Evolutionary conservation across 2,113 vertebrate species (phyloP).

Genomic region (Genyomyrus donnyi): DNA sequence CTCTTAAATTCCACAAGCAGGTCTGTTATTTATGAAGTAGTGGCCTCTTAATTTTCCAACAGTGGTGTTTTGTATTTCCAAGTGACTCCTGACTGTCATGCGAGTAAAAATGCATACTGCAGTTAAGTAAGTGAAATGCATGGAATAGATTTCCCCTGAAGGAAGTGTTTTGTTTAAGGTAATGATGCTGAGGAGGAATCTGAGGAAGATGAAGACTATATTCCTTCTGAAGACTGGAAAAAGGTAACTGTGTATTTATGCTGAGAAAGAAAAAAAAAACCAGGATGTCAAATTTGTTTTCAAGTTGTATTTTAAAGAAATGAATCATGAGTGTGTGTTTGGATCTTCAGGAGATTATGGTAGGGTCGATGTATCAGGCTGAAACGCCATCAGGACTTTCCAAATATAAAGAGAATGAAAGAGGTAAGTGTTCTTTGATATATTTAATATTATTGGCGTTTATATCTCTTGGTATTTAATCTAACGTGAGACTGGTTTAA

Average conservation of each 20-base stretch:
- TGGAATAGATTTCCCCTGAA: neutral
- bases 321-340: neutral
- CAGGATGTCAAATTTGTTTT: neutral
- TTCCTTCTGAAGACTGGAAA: slow-evolving; percentile 98
- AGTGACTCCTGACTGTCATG: neutral
- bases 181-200: slow-evolving; percentile 90
- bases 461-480: neutral
- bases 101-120: neutral
- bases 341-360: slow-evolving; percentile 88
- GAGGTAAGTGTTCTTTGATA: slow-evolving; percentile 62
- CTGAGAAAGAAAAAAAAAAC: neutral
- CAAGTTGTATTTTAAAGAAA: neutral
- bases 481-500: neutral
- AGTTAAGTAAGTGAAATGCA: neutral
- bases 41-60: neutral
- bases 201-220: slow-evolving; percentile 96
- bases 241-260: slow-evolving; percentile 65
- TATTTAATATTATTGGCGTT: neutral
- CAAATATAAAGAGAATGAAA: slow-evolving; percentile 92
- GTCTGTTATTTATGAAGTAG: neutral
- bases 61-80: neutral
- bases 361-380: slow-evolving; percentile 97
- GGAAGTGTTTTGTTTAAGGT: slow-evolving; percentile 48
- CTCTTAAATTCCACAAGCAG: neutral
- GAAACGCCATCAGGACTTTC: slow-evolving; percentile 84